Conservation (phyloP, 1,140 invertebrate species). For the Mizuhopecten yessoensis region DNA sequence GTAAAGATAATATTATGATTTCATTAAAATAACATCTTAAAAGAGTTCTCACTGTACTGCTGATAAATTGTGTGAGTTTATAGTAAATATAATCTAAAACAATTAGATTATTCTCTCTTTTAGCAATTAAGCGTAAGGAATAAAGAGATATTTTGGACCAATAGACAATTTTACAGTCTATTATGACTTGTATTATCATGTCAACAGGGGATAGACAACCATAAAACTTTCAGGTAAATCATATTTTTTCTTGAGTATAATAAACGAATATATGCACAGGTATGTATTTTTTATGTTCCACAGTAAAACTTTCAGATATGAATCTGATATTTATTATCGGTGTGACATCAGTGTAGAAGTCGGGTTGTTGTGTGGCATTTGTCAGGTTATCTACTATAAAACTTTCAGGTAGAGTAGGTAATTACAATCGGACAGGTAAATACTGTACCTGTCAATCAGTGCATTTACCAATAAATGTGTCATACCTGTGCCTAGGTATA, state of each 20-base stretch:
- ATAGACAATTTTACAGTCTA: not conserved
- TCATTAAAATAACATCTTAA: no score
- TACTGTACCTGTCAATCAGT: not conserved
- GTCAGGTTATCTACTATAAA: not conserved
- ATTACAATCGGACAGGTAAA: not conserved
- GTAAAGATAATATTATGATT: no score
- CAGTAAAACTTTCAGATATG: not conserved
- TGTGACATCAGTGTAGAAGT: conserved; percentile 10
- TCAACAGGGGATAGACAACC: not conserved
- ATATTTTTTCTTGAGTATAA: not conserved
- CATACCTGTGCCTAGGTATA: not conserved
- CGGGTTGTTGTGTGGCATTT: not conserved
- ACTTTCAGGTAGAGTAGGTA: not conserved
- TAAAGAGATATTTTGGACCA: no score
- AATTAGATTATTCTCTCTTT: no score
- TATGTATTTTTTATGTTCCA: not conserved
- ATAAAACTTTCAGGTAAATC: not conserved
- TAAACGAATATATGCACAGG: not conserved
- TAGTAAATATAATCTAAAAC: no score
- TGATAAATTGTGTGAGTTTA: no score
- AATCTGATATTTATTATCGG: not conserved
- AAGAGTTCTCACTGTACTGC: no score
- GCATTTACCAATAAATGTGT: conserved; percentile 9
- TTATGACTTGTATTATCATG: not conserved
- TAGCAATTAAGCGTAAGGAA: no score